Percentiles rank a stretch among this genome's conserved stretches.
Evolutionary conservation across 2,797 vertebrate species (phyloP).

Genomic region (Acrocephalus scirpaceus): DNA sequence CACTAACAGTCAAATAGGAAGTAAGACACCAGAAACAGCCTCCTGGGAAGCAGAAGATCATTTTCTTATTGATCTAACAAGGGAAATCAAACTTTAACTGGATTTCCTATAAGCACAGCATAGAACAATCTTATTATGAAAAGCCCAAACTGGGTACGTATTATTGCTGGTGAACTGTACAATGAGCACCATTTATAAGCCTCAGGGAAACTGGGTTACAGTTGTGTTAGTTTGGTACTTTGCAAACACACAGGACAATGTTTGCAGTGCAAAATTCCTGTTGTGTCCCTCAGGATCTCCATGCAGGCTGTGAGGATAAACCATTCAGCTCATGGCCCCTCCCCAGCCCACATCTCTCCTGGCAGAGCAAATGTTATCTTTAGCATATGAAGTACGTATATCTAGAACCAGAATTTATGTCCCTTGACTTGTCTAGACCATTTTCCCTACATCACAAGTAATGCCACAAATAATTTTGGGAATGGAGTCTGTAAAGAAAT

Average conservation of each 20-base stretch:
- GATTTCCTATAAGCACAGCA: constrained; percentile 42
- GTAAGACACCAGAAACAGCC: constrained; percentile 28
- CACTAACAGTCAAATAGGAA: background rate
- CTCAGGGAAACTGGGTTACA: background rate
- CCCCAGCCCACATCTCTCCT: background rate
- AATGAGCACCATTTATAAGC: background rate
- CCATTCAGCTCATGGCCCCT: background rate
- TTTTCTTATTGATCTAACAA: constrained; percentile 62
- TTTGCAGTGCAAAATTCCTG: background rate
- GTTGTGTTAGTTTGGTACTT: background rate
- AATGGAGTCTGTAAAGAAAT: background rate
- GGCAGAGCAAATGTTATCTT: background rate
- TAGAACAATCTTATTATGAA: constrained; percentile 55
- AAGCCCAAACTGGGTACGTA: background rate
- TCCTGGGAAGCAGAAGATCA: constrained; percentile 45
- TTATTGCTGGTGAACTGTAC: constrained; percentile 3
- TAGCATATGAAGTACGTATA: background rate
- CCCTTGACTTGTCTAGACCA: background rate
- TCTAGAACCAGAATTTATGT: background rate
- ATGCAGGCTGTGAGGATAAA: background rate
- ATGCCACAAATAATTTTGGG: background rate
- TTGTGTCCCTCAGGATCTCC: background rate
- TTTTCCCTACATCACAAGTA: background rate
- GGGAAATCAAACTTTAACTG: constrained; percentile 54
- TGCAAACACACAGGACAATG: background rate